These are phyloP conservation scores for Tympanoctomys barrerae DNA, from an alignment of 2,797 vertebrate species.

Conservation along the genomic window DNA sequence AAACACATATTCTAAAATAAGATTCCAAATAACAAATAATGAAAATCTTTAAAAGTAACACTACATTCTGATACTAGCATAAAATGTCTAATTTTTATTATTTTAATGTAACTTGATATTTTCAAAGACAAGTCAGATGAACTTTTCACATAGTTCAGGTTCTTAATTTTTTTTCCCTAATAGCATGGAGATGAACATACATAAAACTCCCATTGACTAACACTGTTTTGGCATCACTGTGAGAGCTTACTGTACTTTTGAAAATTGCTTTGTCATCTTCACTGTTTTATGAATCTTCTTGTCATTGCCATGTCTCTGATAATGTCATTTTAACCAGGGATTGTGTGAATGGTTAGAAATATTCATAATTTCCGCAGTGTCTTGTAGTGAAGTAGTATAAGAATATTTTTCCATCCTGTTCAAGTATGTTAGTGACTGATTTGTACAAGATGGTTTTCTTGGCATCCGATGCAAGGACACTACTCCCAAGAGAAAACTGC, in stretches of 20 bases:
- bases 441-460: constrained; percentile 75
- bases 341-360: constrained; percentile 78
- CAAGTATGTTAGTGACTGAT: constrained; percentile 76
- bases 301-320: constrained; percentile 80
- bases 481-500: constrained; percentile 63
- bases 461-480: constrained; percentile 66
- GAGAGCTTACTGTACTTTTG: constrained; percentile 80
- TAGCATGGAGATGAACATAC: constrained; percentile 54
- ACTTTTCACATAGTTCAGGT: constrained; percentile 26
- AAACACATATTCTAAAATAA: background rate
- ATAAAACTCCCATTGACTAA: constrained; percentile 75
- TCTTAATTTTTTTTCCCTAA: constrained; percentile 38
- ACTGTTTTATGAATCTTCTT: constrained; percentile 81
- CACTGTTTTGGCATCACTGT: constrained; percentile 76
- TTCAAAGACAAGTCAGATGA: constrained; percentile 58
- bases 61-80: background rate
- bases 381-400: constrained; percentile 67
- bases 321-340: constrained; percentile 85
- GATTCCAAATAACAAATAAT: constrained; percentile 62
- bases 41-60: background rate
- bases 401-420: constrained; percentile 50
- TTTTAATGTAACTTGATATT: constrained; percentile 52
- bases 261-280: constrained; percentile 85
- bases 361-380: constrained; percentile 82
- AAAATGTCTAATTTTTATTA: constrained; percentile 44